phyloP scores from a whole-genome alignment of 2,113 vertebrate genomes.

The Misgurnus anguillicaudatus region DNA sequence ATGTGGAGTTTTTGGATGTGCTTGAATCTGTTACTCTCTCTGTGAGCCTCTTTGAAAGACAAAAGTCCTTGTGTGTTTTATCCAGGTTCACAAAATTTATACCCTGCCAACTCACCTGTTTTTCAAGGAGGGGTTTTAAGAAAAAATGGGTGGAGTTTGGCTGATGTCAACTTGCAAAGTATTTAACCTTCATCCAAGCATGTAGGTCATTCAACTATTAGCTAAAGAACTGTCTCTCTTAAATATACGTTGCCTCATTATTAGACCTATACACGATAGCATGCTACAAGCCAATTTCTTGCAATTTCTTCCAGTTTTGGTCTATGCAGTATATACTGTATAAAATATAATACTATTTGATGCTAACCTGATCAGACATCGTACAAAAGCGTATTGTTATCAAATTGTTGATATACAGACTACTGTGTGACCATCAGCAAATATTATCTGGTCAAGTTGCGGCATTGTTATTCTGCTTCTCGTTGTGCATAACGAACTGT shows the following conservation, averaged over 20 bases:
- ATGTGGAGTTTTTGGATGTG: neutral
- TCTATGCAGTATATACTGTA: no score
- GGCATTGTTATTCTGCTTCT: no score
- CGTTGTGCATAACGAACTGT: no score
- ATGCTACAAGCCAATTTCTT: no score
- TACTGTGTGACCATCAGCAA: no score
- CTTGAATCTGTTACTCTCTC: slow-evolving; percentile 49
- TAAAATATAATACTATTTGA: no score
- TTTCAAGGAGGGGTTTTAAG: slow-evolving; percentile 52
- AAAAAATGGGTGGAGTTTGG: slow-evolving; percentile 41
- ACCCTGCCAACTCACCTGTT: slow-evolving; percentile 63
- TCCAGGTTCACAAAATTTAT: slow-evolving; percentile 67
- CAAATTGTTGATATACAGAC: no score
- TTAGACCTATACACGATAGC: no score
- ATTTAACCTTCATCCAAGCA: slow-evolving; percentile 54
- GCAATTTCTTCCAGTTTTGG: no score
- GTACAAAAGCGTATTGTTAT: no score
- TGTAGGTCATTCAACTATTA: slow-evolving; percentile 46
- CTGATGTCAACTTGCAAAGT: slow-evolving; percentile 35
- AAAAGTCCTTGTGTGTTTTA: slow-evolving; percentile 62
- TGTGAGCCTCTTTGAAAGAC: slow-evolving; percentile 56
- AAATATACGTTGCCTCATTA: neutral
- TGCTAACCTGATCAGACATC: no score
- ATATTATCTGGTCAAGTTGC: no score
- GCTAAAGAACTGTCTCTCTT: slow-evolving; percentile 26